Conservation (phyloP, 2,888 invertebrate genomes). For the Drosophila prolongata region DNA sequence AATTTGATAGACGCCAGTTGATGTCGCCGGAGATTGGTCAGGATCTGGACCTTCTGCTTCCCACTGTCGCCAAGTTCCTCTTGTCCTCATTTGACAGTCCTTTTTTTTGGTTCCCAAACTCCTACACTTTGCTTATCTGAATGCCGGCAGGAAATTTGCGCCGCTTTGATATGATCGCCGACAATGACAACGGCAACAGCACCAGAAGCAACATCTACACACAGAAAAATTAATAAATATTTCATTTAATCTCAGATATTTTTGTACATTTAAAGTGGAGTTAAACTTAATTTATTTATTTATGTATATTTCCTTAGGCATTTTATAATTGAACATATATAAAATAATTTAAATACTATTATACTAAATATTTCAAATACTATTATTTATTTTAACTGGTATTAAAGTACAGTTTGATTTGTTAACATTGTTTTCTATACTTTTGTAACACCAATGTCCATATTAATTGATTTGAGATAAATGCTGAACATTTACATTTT, state of each 20-base stretch:
- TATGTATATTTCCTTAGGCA: too few species aligned
- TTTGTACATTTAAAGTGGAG: too few species aligned
- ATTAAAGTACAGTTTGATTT: too few species aligned
- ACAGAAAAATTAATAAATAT: background rate
- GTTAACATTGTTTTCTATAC: background rate
- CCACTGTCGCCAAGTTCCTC: constrained; percentile 11
- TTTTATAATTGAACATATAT: too few species aligned
- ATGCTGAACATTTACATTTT: too few species aligned
- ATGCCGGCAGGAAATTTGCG: constrained; percentile 73
- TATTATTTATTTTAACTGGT: too few species aligned
- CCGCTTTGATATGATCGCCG: constrained; percentile 77
- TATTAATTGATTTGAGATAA: too few species aligned
- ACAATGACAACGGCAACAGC: constrained; percentile 28
- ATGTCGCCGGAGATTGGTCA: constrained; percentile 44
- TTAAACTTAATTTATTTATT: too few species aligned
- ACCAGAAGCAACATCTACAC: constrained; percentile 1
- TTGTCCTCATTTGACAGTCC: background rate
- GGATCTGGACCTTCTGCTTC: constrained; percentile 30
- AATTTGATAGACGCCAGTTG: constrained; percentile 69
- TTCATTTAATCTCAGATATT: too few species aligned
- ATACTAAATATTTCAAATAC: too few species aligned
- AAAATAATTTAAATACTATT: too few species aligned
- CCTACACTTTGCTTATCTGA: constrained; percentile 65
- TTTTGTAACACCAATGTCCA: background rate
- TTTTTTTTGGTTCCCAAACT: constrained; percentile 38